Conservation (phyloP, 2,888 invertebrate species). For the Rhagonycha fulva region DNA sequence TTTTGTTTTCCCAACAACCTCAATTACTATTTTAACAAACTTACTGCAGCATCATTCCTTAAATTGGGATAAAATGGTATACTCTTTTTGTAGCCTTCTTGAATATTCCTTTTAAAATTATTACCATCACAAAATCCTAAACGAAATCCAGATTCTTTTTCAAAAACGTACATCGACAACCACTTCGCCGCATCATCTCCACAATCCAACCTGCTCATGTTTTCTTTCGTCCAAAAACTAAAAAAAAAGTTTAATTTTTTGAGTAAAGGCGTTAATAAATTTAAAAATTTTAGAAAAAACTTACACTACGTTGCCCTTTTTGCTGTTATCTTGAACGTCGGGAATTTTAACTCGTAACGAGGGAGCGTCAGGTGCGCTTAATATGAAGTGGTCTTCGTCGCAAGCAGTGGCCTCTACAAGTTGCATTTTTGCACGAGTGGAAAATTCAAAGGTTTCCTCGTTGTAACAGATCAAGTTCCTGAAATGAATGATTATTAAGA, state of each 20-base stretch:
- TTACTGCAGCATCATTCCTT: slow-evolving; percentile 5
- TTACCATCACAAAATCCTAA: slow-evolving; percentile 46
- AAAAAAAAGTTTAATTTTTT: neutral
- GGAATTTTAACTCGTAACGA: slow-evolving; percentile 55
- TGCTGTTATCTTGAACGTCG: neutral
- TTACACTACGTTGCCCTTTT: neutral
- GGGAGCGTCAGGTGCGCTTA: slow-evolving; percentile 57
- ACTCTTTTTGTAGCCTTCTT: neutral
- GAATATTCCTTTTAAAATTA: slow-evolving; percentile 2
- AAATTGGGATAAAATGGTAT: neutral
- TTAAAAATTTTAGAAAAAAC: neutral
- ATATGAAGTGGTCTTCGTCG: slow-evolving; percentile 50
- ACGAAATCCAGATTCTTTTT: slow-evolving; percentile 45
- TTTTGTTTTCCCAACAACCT: too few relatives aligned
- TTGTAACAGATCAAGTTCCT: slow-evolving; percentile 46
- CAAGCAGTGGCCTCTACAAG: slow-evolving; percentile 53
- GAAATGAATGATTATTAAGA: neutral
- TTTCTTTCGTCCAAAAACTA: neutral
- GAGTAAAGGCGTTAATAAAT: too few relatives aligned
- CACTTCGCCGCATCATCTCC: slow-evolving; percentile 65
- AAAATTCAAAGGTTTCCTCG: slow-evolving; percentile 50
- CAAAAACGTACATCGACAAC: slow-evolving; percentile 58
- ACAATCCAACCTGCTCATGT: slow-evolving; percentile 57
- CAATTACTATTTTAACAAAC: neutral
- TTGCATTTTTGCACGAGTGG: slow-evolving; percentile 56